Evolutionary conservation across 2,888 invertebrate genomes (phyloP).

Genomic region (Meta bourneti): DNA sequence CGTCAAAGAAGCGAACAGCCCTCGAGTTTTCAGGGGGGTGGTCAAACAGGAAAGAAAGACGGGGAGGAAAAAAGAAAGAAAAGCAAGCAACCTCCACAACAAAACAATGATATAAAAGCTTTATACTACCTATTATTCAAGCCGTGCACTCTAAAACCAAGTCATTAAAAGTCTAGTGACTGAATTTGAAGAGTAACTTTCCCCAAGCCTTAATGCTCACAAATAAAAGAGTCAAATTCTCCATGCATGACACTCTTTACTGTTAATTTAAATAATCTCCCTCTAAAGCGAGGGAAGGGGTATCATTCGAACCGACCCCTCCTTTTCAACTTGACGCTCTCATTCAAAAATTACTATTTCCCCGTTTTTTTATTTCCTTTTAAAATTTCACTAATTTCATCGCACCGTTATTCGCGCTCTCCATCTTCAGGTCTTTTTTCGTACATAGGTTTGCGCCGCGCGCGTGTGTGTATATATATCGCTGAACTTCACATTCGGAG

Average conservation of each 20-base stretch:
- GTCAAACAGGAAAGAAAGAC: not conserved
- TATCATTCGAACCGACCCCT: constrained; percentile 10
- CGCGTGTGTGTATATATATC: not conserved
- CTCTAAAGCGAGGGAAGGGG: constrained; percentile 1
- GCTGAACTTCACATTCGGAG: not conserved
- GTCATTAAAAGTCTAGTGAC: constrained; percentile 68
- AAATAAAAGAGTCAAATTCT: constrained; percentile 61
- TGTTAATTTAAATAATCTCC: constrained; percentile 73
- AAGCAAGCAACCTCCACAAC: not conserved
- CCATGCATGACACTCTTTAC: constrained; percentile 46
- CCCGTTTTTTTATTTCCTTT: constrained; percentile 51
- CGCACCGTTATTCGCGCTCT: not conserved
- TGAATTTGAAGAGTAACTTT: constrained; percentile 35
- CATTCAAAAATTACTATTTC: constrained; percentile 69
- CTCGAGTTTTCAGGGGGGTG: not conserved
- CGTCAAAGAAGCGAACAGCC: constrained; percentile 43
- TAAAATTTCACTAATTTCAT: constrained; percentile 67
- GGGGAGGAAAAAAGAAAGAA: not conserved
- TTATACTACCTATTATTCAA: constrained; percentile 35
- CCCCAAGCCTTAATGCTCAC: constrained; percentile 56
- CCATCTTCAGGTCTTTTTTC: not conserved
- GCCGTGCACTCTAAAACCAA: constrained; percentile 47
- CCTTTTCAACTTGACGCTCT: constrained; percentile 44
- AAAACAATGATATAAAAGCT: constrained; percentile 60
- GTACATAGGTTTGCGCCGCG: not conserved